Base-by-base conservation (phyloP, 1,140 invertebrate species). In the Tetramorium parvispinum region DNA sequence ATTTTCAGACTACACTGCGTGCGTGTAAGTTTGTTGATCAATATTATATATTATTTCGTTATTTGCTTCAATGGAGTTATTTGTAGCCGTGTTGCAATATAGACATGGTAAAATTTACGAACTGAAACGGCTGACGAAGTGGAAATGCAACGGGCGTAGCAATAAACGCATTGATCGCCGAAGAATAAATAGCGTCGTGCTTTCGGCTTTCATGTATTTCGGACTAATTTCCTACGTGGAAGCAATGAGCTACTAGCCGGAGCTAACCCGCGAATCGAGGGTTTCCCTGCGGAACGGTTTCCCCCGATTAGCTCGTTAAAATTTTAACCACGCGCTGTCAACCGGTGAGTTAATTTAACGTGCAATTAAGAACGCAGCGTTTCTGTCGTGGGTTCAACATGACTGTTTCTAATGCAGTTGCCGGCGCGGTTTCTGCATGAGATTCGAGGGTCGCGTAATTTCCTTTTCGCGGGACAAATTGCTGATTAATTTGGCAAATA, bases 321-420 rank as follows among this genome's bases (percentile, higher is more conserved):
- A 88, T 88, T 75, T 78, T 63, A 57, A 75, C 81, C 27, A 63
- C 55, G 83, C 37, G 46, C 61, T 85, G 71, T 88, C 73, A 77
- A 49, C 87, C 63, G 8, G 53, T 55, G 51, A 21, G 5, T 55
- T 75, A 76, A 77, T 88, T 89, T 88, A 65, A 61, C 59, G 71
- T 66, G 18, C 73, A 59, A 49, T 85, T 88, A 71, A 79, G 68
- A 55, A 49, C 68, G 51, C 55, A 27, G 65, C 77, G 63, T 59
- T 81, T 65, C 43, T n/a, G 55, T 70, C 43, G 40, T 53, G 40
- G 76, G 55, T 68, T 66, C 40, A 37, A n/a, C 49, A 13, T 13
- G 24, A 51, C 40, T 43, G 24, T 59, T 66, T 43, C 63, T 70
- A 55, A 68, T 68, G 51, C 27, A 61, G 51, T 68, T 51, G 66